Percentiles rank a stretch among this genome's conserved stretches.
These are phyloP conservation scores for Hirtodrosophila cameraria DNA, from an alignment of 2,888 invertebrate genomes.

Conservation along the genomic window DNA sequence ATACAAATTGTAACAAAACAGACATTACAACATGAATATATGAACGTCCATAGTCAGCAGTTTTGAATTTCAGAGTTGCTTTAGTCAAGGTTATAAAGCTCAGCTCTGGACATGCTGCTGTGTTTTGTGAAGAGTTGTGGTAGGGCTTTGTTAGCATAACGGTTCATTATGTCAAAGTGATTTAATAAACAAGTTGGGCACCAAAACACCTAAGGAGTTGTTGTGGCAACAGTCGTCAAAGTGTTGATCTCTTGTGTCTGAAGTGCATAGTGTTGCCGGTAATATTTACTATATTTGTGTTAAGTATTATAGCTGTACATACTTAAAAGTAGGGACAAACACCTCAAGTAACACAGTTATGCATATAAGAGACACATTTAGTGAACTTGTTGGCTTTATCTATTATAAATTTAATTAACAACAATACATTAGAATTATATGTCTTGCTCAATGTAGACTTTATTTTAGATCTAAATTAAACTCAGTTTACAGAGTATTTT, in stretches of 20 bases:
- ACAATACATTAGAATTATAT: too few species aligned
- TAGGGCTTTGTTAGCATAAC: constrained; percentile 59
- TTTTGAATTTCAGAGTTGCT: constrained; percentile 25
- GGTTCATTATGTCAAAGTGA: constrained; percentile 76
- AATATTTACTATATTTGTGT: constrained; percentile 38
- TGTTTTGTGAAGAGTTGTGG: constrained; percentile 18
- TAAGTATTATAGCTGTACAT: constrained; percentile 24
- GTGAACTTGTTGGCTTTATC: constrained; percentile 1
- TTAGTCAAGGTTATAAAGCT: constrained; percentile 68
- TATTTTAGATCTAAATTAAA: too few species aligned
- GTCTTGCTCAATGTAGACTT: too few species aligned
- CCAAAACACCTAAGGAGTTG: constrained; percentile 20
- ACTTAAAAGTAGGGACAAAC: constrained; percentile 36
- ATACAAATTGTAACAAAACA: constrained; percentile 53
- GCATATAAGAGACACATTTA: constrained; percentile 24
- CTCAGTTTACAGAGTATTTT: too few species aligned
- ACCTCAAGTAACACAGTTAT: constrained; percentile 29
- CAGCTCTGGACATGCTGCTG: constrained; percentile 19
- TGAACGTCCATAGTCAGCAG: constrained; percentile 32
- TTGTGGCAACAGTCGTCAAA: constrained; percentile 33
- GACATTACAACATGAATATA: constrained; percentile 64
- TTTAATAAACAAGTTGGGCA: constrained; percentile 54
- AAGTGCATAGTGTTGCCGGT: constrained; percentile 11
- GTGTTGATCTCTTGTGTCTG: constrained; percentile 5
- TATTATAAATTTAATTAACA: too few species aligned